Conservation (phyloP, 2,888 invertebrate species). For the Drosophila subquinaria region DNA sequence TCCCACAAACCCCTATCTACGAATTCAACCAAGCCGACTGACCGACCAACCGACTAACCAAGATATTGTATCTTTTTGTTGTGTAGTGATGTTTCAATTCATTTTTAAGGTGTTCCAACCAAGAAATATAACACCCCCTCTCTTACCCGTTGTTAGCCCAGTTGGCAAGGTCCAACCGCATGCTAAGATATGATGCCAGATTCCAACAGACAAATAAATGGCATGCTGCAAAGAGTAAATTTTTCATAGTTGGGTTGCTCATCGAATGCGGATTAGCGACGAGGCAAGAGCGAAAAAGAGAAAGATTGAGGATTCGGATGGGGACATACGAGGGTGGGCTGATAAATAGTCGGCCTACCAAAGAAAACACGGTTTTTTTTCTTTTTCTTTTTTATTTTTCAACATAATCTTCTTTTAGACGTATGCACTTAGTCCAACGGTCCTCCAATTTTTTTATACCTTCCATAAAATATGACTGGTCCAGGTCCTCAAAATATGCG, state of each 20-base stretch:
- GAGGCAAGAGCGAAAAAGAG: background rate
- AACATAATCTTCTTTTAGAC: no score
- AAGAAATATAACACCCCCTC: slow-evolving; percentile 14
- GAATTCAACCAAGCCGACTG: background rate
- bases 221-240: slow-evolving; percentile 74
- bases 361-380: no score
- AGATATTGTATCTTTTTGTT: slow-evolving; percentile 3
- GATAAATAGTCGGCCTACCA: no score
- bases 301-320: background rate
- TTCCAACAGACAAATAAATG: slow-evolving; percentile 76
- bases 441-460: no score
- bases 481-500: no score
- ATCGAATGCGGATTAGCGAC: slow-evolving; percentile 20
- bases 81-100: slow-evolving; percentile 76
- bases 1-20: background rate
- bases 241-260: slow-evolving; percentile 73
- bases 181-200: slow-evolving; percentile 75
- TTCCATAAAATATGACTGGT: no score
- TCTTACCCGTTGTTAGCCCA: background rate
- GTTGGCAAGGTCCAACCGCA: slow-evolving; percentile 53
- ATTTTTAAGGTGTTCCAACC: slow-evolving; percentile 71
- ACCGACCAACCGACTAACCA: background rate
- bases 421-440: no score
- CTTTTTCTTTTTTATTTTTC: no score
- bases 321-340: background rate